Evolutionary conservation across 37 sponge, comb jelly and placozoan genomes (phyloP), one percentile per base, ranked within the genome.

Genomic region (Haliclona indistincta): DNA sequence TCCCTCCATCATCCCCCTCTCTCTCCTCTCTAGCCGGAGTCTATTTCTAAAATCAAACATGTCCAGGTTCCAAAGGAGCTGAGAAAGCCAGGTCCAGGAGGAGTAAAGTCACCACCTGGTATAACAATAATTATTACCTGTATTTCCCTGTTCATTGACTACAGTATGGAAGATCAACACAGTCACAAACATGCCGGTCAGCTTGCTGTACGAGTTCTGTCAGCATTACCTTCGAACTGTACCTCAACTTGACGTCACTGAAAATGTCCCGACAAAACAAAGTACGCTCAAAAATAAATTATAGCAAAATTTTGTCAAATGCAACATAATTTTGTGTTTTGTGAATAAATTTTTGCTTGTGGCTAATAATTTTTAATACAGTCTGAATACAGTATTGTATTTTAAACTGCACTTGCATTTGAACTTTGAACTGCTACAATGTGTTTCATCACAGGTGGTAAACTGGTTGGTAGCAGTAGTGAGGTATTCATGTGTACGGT

Each of bases 91-190:
- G 65, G n/a, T 58, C 60, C 13, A 25, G 60, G 28, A 25, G 25
- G 25, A 11, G n/a, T 6, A n/a, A 58, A 25, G 7, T 11, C 60
- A 58, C 23, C 60, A 25, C 6, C 23, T 25, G 25, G 25, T 40
- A 66, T 7, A 7, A n/a, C n/a, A n/a, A n/a, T n/a, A n/a, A n/a
- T n/a, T n/a, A n/a, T n/a, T n/a, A n/a, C n/a, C n/a, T n/a, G n/a
- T n/a, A n/a, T n/a, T n/a, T n/a, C n/a, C n/a, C n/a, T n/a, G n/a
- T 30, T 72, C 29, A 23, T 23, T 32, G 8, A 11, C 26, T 78
- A 2, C 51, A 81, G 79, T 72, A 29, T 85, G 86, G 86, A 51
- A 33, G n/a, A 74, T 85, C 22, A 85, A 85, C 30, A 62, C 39
- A 56, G 30, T 52, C 20, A 75, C 13, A 22, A 85, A 85, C n/a